Conservation (phyloP, 2,797 vertebrate species). For the Gymnoscopelus microlampas region DNA sequence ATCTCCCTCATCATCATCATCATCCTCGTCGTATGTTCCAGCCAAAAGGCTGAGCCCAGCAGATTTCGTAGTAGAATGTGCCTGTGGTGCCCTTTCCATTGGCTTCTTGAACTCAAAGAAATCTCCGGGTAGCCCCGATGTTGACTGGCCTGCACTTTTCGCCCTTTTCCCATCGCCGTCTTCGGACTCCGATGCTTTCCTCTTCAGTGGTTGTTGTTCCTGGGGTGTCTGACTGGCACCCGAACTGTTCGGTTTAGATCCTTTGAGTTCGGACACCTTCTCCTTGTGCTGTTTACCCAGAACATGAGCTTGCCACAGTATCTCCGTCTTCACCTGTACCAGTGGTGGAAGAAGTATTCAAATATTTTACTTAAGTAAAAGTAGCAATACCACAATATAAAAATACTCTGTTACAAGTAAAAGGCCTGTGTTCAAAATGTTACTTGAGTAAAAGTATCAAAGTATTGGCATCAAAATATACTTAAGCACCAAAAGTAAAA, state of each 20-base stretch:
- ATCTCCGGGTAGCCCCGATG: constrained; percentile 70
- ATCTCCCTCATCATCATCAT: constrained; percentile 55
- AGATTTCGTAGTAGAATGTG: constrained; percentile 35
- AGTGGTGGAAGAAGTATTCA: no score
- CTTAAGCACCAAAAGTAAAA: no score
- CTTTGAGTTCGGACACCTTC: constrained; percentile 84
- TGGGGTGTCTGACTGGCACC: constrained; percentile 41
- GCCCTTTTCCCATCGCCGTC: constrained; percentile 68
- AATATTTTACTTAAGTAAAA: no score
- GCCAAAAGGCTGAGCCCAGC: constrained; percentile 80
- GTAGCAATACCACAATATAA: no score
- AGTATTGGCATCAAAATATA: no score
- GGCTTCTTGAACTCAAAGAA: constrained; percentile 71
- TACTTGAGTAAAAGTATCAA: no score
- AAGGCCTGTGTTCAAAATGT: no score
- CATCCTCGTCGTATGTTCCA: constrained; percentile 82
- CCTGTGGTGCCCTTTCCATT: background rate
- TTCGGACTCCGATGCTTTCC: constrained; percentile 77
- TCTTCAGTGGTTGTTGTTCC: constrained; percentile 70
- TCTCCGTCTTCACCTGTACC: constrained; percentile 84
- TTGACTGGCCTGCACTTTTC: constrained; percentile 61
- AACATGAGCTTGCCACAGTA: constrained; percentile 92
- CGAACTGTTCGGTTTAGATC: constrained; percentile 49
- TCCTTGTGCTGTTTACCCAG: constrained; percentile 94
- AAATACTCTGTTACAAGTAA: no score